These are phyloP conservation scores for Diadema setosum DNA, from an alignment of 35 echinoderm and acorn worm genomes.

Conservation along the genomic window DNA sequence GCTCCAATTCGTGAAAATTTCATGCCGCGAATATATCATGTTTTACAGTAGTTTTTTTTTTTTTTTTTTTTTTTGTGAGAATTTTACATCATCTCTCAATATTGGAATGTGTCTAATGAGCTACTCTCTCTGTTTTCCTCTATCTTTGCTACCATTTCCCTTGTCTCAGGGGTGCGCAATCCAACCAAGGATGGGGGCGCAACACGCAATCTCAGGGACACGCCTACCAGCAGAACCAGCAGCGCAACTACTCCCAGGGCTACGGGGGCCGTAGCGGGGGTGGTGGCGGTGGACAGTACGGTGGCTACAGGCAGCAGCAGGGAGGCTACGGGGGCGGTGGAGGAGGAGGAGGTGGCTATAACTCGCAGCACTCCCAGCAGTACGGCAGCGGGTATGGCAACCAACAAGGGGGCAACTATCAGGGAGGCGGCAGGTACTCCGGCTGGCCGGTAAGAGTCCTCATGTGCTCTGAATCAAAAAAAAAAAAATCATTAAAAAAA, in stretches of 20 bases:
- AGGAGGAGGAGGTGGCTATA: neutral
- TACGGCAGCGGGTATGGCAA: neutral
- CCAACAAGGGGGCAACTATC: neutral
- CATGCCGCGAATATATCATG: no score
- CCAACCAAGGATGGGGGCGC: neutral
- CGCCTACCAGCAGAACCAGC: slow-evolving; percentile 8
- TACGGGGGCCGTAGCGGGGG: neutral
- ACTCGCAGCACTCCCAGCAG: neutral
- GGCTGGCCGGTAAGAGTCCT: slow-evolving; percentile 2
- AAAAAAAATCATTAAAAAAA: no score
- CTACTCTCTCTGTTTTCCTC: no score
- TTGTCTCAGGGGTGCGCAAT: neutral
- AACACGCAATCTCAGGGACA: slow-evolving; percentile 8
- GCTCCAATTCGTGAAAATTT: no score
- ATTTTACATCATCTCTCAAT: no score
- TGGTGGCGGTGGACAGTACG: neutral
- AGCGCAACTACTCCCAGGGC: neutral
- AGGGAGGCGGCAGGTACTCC: neutral
- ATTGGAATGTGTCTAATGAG: no score
- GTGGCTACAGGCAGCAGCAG: neutral
- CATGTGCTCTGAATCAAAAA: no score
- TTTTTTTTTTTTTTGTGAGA: no score
- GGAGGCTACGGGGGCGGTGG: neutral
- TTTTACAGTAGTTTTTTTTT: no score
- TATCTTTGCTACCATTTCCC: no score